These are phyloP conservation scores for Pholis gunnellus DNA, from an alignment of 2,113 vertebrate species.

Conservation along the genomic window DNA sequence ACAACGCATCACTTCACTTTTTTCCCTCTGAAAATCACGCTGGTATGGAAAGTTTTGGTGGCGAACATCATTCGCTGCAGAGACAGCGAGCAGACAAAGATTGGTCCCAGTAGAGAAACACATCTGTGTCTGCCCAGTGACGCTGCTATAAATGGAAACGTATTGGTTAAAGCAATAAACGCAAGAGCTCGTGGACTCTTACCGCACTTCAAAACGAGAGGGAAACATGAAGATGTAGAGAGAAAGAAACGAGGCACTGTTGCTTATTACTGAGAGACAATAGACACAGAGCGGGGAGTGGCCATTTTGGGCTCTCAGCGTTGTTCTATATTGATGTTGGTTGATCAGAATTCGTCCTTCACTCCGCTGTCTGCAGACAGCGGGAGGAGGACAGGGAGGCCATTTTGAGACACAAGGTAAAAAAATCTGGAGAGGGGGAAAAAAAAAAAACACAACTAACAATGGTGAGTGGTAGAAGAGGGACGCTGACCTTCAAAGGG, in stretches of 20 bases:
- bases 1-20: background rate
- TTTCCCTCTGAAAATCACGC: too few species aligned
- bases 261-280: conserved; percentile 15
- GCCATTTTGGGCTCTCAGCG: conserved; percentile 54
- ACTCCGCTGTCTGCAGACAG: conserved; percentile 48
- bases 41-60: conserved; percentile 21
- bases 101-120: conserved; percentile 4
- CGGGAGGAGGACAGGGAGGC: conserved; percentile 52
- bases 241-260: background rate
- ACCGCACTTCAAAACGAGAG: conserved; percentile 10
- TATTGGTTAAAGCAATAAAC: conserved; percentile 27
- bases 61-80: background rate
- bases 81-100: conserved; percentile 4
- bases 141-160: conserved; percentile 33
- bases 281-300: conserved; percentile 24
- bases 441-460: conserved; percentile 52
- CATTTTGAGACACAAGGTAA: conserved; percentile 72
- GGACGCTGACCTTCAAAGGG: conserved; percentile 74
- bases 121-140: conserved; percentile 49
- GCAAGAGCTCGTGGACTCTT: conserved; percentile 26
- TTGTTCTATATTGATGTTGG: conserved; percentile 44
- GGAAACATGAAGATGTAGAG: background rate
- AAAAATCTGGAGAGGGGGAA: conserved; percentile 30
- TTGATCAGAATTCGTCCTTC: conserved; percentile 65
- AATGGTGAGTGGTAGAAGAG: conserved; percentile 66